A percentile compares a stretch with the other conserved stretches of the same genome.
phyloP scores from a whole-genome alignment of 2,888 invertebrate species.

The Pantelozetes paolii region DNA sequence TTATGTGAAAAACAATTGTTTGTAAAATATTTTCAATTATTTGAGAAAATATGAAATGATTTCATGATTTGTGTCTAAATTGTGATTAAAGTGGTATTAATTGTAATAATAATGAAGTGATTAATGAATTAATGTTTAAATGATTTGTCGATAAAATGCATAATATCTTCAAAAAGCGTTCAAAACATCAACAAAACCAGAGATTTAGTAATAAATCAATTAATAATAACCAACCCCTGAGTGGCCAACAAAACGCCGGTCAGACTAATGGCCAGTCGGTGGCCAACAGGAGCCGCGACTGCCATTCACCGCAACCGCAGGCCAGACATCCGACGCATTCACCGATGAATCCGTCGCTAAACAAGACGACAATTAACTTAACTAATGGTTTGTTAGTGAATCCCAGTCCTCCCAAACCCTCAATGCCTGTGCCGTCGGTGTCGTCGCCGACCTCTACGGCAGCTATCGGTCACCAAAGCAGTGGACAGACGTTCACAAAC shows the following conservation, averaged over 20 bases:
- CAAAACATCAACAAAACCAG: not conserved
- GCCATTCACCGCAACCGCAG: not conserved
- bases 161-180: slow-evolving; percentile 26
- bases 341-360: slow-evolving; percentile 10
- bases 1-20: too few relatives aligned
- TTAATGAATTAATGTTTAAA: not conserved
- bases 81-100: not conserved
- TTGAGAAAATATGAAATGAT: too few relatives aligned
- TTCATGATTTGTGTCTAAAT: too few relatives aligned
- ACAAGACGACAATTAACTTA: slow-evolving; percentile 11
- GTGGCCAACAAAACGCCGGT: not conserved
- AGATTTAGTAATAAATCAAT: not conserved
- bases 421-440: not conserved
- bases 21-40: too few relatives aligned
- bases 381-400: slow-evolving; percentile 20
- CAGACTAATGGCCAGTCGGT: not conserved
- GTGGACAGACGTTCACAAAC: slow-evolving; percentile 42
- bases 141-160: not conserved
- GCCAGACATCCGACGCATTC: not conserved
- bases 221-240: not conserved
- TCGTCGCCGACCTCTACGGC: not conserved
- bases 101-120: not conserved
- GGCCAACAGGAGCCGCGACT: not conserved
- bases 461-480: slow-evolving; percentile 8
- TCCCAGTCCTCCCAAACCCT: not conserved